phyloP scores from a whole-genome alignment of 1,140 invertebrate species.

The Euura saliciscinereae region DNA sequence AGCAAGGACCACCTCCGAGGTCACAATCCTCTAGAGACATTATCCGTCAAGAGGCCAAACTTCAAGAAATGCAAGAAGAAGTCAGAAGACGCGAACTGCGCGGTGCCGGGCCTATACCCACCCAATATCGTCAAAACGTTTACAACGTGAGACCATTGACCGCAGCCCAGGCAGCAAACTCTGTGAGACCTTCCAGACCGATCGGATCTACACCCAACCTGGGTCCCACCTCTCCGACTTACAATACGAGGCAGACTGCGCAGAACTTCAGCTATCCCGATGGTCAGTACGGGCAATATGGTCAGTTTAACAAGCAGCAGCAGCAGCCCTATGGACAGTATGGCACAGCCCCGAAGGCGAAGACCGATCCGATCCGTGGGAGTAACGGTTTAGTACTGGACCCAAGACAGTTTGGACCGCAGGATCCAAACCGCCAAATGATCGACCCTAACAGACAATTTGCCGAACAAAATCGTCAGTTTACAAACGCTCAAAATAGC shows the following conservation, averaged over 20 bases:
- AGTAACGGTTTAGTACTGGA: conserved; percentile 11
- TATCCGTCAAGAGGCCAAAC: conserved; percentile 75
- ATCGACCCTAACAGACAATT: conserved; percentile 42
- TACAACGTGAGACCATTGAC: conserved; percentile 48
- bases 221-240: conserved; percentile 43
- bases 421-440: conserved; percentile 37
- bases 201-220: conserved; percentile 48
- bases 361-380: conserved; percentile 29
- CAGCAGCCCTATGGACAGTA: conserved; percentile 38
- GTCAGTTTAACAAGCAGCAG: conserved; percentile 34
- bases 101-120: conserved; percentile 42
- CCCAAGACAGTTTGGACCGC: conserved; percentile 26
- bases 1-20: conserved; percentile 50
- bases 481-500: conserved; percentile 36
- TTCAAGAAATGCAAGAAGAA: conserved; percentile 84
- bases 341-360: conserved; percentile 32
- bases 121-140: conserved; percentile 47
- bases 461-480: conserved; percentile 14
- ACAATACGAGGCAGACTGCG: conserved; percentile 34
- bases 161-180: conserved; percentile 41
- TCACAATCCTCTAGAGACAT: conserved; percentile 65
- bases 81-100: conserved; percentile 74
- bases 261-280: conserved; percentile 47
- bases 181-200: conserved; percentile 37
- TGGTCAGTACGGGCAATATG: conserved; percentile 40